Conservation (phyloP, 2,797 vertebrate genomes). For the Rhodeus uyekii region DNA sequence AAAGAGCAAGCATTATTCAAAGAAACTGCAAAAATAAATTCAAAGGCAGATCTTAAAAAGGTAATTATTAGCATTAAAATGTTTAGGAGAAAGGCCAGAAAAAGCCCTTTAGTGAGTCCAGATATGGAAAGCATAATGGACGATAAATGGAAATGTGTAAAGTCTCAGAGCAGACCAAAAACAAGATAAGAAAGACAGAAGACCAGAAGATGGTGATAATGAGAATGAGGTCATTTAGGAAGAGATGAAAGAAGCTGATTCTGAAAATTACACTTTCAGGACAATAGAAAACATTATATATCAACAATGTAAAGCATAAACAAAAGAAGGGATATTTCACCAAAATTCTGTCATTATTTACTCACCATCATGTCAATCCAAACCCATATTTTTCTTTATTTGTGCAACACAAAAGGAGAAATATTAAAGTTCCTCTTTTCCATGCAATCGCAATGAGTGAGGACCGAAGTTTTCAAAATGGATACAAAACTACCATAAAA, state of each 20-base stretch:
- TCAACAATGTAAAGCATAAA: background rate
- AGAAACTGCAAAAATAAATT: background rate
- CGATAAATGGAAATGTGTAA: background rate
- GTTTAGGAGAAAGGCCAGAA: background rate
- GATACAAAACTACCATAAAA: background rate
- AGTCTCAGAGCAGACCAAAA: background rate
- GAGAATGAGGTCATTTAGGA: background rate
- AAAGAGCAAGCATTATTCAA: background rate
- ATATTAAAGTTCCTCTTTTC: background rate
- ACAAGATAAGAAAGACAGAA: constrained; percentile 2
- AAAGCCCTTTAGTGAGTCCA: constrained; percentile 5
- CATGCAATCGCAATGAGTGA: background rate
- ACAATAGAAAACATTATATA: background rate
- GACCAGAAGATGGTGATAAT: background rate
- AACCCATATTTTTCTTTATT: background rate
- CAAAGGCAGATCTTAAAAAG: background rate
- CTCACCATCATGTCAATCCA: background rate
- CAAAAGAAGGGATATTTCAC: background rate
- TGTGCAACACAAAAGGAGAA: background rate
- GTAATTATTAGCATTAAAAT: constrained; percentile 18
- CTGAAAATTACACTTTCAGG: background rate
- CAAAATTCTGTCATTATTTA: background rate
- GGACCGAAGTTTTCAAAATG: background rate
- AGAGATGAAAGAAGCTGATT: background rate
- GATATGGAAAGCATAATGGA: background rate